Base-by-base conservation (phyloP, 1,140 invertebrate species). In the Drosophila tropicalis region DNA sequence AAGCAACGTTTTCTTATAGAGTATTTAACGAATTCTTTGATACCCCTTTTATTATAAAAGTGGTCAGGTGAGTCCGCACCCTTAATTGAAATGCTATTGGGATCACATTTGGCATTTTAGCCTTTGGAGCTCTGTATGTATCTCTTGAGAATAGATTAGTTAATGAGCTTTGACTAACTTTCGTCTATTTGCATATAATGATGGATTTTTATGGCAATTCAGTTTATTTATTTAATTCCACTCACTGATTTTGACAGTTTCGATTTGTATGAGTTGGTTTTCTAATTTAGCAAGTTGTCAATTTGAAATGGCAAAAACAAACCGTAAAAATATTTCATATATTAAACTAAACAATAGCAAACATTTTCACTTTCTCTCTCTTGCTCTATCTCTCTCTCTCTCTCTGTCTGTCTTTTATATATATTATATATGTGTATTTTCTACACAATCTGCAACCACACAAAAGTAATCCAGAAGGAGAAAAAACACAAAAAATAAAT, bases 381-480 rank as follows among this genome's bases (percentile, higher is more conserved):
- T 44, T 5, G 7, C 15, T 17, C 41, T 2, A n/a, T n/a, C n/a
- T n/a, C n/a, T n/a, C n/a, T n/a, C n/a, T n/a, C 19, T 22, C 19
- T 25, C 22, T 25, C 22, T 25, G 3, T 25, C 2, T 25, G 3
- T 25, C 22, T 25, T 3, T 25, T 3, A 25, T 25, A 3, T 25
- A 4, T 3, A 3, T 25, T 22, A 3, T 22, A 22, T 3, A 25
- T 25, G 4, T 25, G 22, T 25, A 25, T 25, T 22, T 25, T 25
- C 2, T 25, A 25, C 44, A 22, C 19, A 51, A 51, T 22, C 32
- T 70, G 74, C 74, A 85, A 80, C 82, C 81, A 81, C 82, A 85
- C 78, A 85, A 86, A 86, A 87, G 83, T 87, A 87, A 82, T 87
- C 82, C 83, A 79, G 70, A 19, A 56, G 70, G 40, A 77, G 67